Conservation (phyloP, 2,113 vertebrate genomes). For the Corythaixoides concolor region DNA sequence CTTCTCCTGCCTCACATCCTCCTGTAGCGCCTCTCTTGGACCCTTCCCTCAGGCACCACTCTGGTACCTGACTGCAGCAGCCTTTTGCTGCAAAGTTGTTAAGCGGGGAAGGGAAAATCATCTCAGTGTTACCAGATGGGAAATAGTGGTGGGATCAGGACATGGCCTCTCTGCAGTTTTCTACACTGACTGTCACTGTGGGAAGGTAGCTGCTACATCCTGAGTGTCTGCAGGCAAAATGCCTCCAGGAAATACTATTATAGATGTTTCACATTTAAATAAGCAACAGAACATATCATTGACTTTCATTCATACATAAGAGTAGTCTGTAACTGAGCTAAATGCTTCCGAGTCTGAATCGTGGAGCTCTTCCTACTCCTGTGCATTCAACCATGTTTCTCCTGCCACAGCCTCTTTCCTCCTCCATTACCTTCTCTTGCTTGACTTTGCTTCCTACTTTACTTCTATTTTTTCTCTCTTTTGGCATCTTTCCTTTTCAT, state of each 20-base stretch:
- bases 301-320: background rate
- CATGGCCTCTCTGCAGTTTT: background rate
- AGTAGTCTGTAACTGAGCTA: background rate
- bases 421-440: background rate
- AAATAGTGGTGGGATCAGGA: background rate
- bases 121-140: background rate
- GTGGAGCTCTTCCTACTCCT: background rate
- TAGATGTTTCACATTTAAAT: background rate
- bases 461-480: background rate
- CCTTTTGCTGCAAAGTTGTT: background rate
- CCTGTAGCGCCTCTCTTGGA: background rate
- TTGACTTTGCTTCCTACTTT: background rate
- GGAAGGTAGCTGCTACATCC: conserved; percentile 14
- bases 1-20: background rate
- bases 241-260: background rate
- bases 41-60: background rate
- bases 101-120: background rate
- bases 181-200: background rate
- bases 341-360: background rate
- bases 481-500: background rate
- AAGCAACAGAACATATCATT: background rate
- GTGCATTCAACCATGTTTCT: background rate
- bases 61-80: background rate
- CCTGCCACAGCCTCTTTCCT: background rate
- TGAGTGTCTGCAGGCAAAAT: background rate